Conservation (phyloP, 2,113 vertebrate genomes). For the Caranx ignobilis region DNA sequence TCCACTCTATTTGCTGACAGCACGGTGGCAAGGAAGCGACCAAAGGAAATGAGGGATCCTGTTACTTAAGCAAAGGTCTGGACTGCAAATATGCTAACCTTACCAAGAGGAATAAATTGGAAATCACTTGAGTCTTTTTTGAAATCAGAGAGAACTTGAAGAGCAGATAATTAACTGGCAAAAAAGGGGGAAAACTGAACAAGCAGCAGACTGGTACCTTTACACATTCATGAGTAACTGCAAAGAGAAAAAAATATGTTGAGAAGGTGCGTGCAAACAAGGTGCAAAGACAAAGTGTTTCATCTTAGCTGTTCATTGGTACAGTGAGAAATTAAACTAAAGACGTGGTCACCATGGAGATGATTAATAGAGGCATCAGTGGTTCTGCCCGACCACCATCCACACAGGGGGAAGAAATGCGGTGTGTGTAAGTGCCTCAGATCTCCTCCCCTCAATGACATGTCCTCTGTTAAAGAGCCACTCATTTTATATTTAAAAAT, state of each 20-base stretch:
- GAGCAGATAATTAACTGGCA: constrained; percentile 59
- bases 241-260: not conserved
- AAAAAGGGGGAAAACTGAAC: not conserved
- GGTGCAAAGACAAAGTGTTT: constrained; percentile 10
- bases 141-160: constrained; percentile 43
- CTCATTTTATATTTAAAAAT: not conserved
- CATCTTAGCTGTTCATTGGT: not conserved
- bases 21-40: constrained; percentile 7
- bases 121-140: constrained; percentile 52
- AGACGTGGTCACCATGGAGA: not conserved
- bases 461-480: not conserved
- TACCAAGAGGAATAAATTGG: constrained; percentile 58
- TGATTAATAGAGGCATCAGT: not conserved
- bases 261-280: constrained; percentile 13
- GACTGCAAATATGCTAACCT: constrained; percentile 60
- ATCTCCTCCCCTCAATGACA: not conserved
- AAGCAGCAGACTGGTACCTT: not conserved
- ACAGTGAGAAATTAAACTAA: not conserved
- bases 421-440: not conserved
- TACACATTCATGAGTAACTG: constrained; percentile 35
- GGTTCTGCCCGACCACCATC: not conserved
- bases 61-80: constrained; percentile 40
- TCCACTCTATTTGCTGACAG: constrained; percentile 34
- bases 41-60: constrained; percentile 37
- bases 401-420: not conserved